phyloP scores from a whole-genome alignment of 2,113 vertebrate genomes.

The Chloroceryle aenea region DNA sequence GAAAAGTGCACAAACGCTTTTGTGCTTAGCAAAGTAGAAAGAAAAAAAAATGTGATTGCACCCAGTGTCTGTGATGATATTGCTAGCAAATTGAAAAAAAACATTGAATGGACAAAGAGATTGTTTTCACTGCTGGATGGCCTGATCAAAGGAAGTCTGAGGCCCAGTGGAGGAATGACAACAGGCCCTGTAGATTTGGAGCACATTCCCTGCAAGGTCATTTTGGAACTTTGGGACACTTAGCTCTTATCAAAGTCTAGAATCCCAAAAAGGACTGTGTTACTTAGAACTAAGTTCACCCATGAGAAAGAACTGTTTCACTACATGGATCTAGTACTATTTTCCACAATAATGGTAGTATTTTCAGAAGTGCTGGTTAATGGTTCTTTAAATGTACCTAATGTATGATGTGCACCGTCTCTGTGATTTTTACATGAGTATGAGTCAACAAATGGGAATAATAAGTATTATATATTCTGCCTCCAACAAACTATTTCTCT shows the following conservation, averaged over 20 bases:
- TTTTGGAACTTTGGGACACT: background rate
- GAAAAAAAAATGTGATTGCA: background rate
- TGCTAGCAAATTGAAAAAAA: background rate
- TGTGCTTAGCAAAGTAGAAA: background rate
- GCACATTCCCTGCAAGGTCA: background rate
- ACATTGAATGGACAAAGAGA: background rate
- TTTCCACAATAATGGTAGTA: background rate
- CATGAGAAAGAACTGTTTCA: background rate
- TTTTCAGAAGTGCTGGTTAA: background rate
- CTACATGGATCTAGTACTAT: background rate
- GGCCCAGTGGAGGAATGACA: background rate
- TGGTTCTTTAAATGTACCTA: background rate
- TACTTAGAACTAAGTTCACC: background rate
- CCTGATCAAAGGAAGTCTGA: background rate
- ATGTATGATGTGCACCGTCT: background rate
- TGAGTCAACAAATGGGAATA: background rate
- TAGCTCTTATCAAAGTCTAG: background rate
- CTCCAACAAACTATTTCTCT: background rate
- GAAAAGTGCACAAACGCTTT: fast-evolving
- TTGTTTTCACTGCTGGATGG: background rate
- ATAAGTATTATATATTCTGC: background rate
- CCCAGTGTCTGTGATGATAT: background rate
- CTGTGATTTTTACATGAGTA: background rate
- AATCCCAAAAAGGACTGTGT: background rate
- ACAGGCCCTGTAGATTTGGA: fast-evolving